Percentiles rank a stretch among this genome's conserved stretches.
phyloP scores from a whole-genome alignment of 2,888 invertebrate genomes.

The Andrena flavipes region DNA sequence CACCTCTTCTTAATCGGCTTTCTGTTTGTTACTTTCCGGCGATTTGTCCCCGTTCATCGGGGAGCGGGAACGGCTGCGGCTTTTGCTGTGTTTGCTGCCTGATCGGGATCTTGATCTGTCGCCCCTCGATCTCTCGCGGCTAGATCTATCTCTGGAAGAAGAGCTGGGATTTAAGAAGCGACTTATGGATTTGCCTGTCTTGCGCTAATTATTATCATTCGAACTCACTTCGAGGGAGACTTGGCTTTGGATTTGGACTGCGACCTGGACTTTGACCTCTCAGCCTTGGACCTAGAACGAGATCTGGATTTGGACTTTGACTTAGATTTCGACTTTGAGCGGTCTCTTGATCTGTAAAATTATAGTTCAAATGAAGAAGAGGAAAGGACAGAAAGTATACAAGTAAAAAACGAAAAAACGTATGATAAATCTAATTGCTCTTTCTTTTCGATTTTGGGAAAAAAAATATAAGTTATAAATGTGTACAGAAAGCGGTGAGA shows the following conservation, averaged over 20 bases:
- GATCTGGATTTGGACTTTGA: conserved; percentile 89
- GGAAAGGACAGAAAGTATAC: conserved; percentile 48
- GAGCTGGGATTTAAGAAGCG: conserved; percentile 32
- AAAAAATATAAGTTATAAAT: conserved; percentile 37
- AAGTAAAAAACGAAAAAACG: conserved; percentile 46
- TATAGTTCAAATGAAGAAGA: conserved; percentile 75
- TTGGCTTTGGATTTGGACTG: conserved; percentile 86
- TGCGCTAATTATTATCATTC: conserved; percentile 64
- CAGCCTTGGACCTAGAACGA: conserved; percentile 87
- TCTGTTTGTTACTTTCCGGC: conserved; percentile 79
- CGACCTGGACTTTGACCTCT: conserved; percentile 86
- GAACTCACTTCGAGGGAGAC: conserved; percentile 85
- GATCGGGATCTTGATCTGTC: conserved; percentile 83
- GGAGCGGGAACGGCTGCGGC: conserved; percentile 82
- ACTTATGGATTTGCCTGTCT: conserved; percentile 50
- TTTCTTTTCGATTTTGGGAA: conserved; percentile 33
- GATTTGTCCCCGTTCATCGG: conserved; percentile 84
- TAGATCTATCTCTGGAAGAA: conserved; percentile 81
- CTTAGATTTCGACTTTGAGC: conserved; percentile 88
- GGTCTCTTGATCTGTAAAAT: conserved; percentile 87
- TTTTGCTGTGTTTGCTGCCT: conserved; percentile 84
- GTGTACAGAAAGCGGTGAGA: conserved; percentile 63
- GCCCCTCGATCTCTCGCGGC: conserved; percentile 83
- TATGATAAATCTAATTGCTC: conserved; percentile 47
- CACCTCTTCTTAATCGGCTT: conserved; percentile 76